A percentile compares a stretch with the other conserved stretches of the same genome.
Evolutionary conservation across 2,113 vertebrate species (phyloP).

Genomic region (Paramisgurnus dabryanus): DNA sequence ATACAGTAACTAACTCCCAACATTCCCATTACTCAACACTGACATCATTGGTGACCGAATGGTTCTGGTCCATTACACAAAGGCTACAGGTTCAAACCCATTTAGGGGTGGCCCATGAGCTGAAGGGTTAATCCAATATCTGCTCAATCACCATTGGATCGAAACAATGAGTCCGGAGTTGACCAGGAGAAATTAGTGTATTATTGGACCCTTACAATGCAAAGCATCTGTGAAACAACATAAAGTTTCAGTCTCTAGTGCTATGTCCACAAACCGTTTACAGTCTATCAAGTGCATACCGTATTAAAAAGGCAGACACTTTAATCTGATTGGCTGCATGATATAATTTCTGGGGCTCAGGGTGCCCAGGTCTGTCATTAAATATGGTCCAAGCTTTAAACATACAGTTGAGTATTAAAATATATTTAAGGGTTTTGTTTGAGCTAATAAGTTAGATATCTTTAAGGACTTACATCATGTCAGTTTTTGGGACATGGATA

Average conservation of each 20-base stretch:
- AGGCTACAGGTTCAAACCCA: slow-evolving; percentile 17
- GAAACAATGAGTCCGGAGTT: background rate
- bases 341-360: background rate
- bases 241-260: background rate
- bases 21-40: slow-evolving; percentile 8
- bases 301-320: background rate
- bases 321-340: background rate
- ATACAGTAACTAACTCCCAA: slow-evolving; percentile 21
- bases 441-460: too few species aligned
- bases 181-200: background rate
- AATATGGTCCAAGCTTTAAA: too few species aligned
- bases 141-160: background rate
- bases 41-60: background rate
- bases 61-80: slow-evolving; percentile 15
- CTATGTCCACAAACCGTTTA: background rate
- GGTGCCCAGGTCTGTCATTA: background rate
- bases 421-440: too few species aligned
- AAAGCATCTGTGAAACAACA: background rate
- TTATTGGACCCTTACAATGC: background rate
- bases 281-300: background rate
- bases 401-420: too few species aligned
- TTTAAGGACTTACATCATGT: too few species aligned
- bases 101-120: background rate
- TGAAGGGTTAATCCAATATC: slow-evolving; percentile 37
- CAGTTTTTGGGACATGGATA: too few species aligned